phyloP scores from a whole-genome alignment of 2,888 invertebrate species.

The Hetaerina titia region DNA sequence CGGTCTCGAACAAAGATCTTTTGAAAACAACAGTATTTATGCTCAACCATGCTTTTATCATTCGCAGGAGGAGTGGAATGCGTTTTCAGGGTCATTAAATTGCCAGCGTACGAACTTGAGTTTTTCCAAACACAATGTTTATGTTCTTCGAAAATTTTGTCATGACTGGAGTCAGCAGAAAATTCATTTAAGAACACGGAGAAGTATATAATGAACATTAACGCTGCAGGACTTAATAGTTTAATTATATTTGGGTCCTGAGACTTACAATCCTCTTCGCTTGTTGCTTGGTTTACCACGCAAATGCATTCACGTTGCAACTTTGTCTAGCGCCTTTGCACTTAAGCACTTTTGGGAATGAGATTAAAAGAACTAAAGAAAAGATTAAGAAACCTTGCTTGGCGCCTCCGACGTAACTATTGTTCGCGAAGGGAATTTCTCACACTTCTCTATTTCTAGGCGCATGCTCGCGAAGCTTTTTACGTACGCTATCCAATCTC shows the following conservation, averaged over 20 bases:
- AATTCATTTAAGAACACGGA: too few species aligned
- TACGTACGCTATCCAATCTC: neutral
- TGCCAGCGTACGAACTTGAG: neutral
- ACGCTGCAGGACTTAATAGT: too few species aligned
- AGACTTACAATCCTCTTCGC: too few species aligned
- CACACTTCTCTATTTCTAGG: neutral
- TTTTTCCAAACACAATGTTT: neutral
- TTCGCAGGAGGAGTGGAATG: neutral
- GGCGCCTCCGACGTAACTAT: neutral
- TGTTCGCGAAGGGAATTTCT: too few species aligned
- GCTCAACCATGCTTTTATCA: neutral
- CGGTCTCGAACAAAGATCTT: neutral
- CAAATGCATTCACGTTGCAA: neutral
- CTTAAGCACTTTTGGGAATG: neutral
- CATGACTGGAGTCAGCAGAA: too few species aligned
- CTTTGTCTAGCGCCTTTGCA: neutral
- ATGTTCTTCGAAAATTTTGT: too few species aligned
- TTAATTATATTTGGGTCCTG: too few species aligned
- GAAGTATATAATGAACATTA: too few species aligned
- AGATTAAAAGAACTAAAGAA: neutral
- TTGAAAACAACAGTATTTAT: neutral
- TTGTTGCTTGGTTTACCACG: too few species aligned
- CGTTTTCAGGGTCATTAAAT: neutral
- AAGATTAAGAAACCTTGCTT: neutral
- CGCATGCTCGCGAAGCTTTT: neutral